phyloP scores from a whole-genome alignment of 2,797 vertebrate genomes.

The Pangasius krempfi region DNA sequence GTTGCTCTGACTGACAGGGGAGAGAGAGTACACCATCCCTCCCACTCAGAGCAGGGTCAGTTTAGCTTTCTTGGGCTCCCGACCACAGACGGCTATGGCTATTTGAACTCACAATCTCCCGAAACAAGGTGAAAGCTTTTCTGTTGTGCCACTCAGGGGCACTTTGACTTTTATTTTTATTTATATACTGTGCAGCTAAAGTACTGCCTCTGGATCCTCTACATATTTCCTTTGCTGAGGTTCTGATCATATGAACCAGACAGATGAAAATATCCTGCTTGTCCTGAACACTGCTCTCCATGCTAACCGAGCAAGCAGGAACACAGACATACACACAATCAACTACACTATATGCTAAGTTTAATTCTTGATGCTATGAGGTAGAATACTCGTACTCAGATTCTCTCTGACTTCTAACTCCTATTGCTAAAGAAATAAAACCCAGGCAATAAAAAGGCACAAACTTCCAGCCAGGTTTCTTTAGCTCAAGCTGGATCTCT shows the following conservation, averaged over 20 bases:
- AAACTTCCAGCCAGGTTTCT: neutral
- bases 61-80: neutral
- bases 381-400: neutral
- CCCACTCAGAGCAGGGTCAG: neutral
- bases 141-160: neutral
- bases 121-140: neutral
- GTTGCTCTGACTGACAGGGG: neutral
- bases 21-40: neutral
- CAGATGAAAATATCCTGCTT: neutral
- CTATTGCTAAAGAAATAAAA: conserved; percentile 10
- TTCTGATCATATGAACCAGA: neutral
- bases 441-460: neutral
- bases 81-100: neutral
- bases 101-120: neutral
- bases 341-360: neutral
- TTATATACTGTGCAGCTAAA: neutral
- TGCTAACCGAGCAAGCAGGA: neutral
- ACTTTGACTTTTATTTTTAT: neutral
- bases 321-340: conserved; percentile 6
- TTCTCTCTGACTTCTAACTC: conserved; percentile 3
- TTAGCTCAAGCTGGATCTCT: neutral
- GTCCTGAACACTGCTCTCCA: neutral
- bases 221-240: neutral
- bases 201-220: neutral
- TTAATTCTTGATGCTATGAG: neutral